phyloP scores from a whole-genome alignment of 2,888 invertebrate genomes.

The Physocephala rufipes region DNA sequence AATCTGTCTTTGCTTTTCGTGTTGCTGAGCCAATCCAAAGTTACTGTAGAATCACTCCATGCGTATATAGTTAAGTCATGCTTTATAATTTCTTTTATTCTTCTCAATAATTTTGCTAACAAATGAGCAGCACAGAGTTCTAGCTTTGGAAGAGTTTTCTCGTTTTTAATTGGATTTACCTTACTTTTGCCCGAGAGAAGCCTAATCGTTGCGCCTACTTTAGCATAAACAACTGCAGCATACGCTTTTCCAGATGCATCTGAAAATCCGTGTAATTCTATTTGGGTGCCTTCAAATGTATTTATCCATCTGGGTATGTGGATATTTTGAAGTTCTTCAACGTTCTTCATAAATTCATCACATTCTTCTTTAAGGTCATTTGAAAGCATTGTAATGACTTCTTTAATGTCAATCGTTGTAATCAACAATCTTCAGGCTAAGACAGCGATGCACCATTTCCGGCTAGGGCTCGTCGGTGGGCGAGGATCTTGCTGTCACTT shows the following conservation, averaged over 20 bases:
- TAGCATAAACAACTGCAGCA: background rate
- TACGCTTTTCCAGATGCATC: background rate
- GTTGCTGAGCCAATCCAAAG: background rate
- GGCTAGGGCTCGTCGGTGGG: too few species aligned
- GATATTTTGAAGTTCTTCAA: too few species aligned
- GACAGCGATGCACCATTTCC: too few species aligned
- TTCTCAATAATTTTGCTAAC: conserved; percentile 15
- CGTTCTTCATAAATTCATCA: too few species aligned
- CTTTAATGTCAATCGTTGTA: too few species aligned
- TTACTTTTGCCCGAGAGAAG: background rate
- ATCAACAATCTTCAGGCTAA: too few species aligned
- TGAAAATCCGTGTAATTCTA: background rate
- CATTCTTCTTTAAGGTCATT: background rate
- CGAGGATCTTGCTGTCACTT: too few species aligned
- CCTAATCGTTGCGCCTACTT: background rate
- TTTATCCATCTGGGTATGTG: background rate
- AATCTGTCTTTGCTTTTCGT: conserved; percentile 1
- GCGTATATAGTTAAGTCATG: background rate
- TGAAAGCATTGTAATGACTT: too few species aligned
- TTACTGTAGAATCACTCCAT: conserved; percentile 36
- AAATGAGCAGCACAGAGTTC: background rate
- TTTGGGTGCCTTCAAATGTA: background rate
- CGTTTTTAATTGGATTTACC: background rate
- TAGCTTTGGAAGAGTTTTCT: background rate
- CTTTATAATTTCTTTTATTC: background rate